Percentiles rank a stretch among this genome's conserved stretches.
phyloP scores from a whole-genome alignment of 2,113 vertebrate genomes.

The human (Homo sapiens) region DNA sequence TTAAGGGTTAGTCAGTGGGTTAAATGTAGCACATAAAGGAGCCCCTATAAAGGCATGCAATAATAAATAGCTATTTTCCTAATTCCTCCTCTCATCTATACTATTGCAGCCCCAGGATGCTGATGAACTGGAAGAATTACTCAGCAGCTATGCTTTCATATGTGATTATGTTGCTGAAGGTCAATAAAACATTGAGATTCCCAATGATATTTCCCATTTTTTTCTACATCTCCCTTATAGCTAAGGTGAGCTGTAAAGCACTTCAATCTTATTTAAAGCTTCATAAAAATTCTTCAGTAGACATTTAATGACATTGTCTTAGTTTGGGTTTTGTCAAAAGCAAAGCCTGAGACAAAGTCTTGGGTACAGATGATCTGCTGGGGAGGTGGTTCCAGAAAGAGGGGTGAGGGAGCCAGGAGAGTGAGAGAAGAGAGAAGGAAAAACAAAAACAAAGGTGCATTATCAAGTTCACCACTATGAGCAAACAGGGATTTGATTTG shows the following conservation, averaged over 20 bases:
- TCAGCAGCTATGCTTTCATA: background rate
- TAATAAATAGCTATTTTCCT: background rate
- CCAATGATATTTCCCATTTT: background rate
- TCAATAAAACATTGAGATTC: background rate
- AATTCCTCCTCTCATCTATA: background rate
- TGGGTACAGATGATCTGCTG: background rate
- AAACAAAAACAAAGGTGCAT: background rate
- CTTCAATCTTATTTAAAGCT: background rate
- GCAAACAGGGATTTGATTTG: background rate
- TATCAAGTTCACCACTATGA: background rate
- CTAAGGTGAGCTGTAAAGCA: background rate
- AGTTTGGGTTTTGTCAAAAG: background rate
- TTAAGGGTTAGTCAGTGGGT: background rate
- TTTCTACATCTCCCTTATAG: background rate
- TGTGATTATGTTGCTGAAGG: background rate
- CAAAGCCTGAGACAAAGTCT: background rate
- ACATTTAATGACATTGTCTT: background rate
- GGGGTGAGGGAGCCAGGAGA: background rate
- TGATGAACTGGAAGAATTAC: background rate
- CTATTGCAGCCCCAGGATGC: background rate
- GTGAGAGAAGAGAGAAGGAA: background rate
- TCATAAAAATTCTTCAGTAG: background rate
- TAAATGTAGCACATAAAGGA: background rate
- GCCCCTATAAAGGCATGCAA: background rate
- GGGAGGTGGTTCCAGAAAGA: background rate